These are phyloP conservation scores for Marisa cornuarietis DNA, from an alignment of 1,140 invertebrate species.

Conservation along the genomic window DNA sequence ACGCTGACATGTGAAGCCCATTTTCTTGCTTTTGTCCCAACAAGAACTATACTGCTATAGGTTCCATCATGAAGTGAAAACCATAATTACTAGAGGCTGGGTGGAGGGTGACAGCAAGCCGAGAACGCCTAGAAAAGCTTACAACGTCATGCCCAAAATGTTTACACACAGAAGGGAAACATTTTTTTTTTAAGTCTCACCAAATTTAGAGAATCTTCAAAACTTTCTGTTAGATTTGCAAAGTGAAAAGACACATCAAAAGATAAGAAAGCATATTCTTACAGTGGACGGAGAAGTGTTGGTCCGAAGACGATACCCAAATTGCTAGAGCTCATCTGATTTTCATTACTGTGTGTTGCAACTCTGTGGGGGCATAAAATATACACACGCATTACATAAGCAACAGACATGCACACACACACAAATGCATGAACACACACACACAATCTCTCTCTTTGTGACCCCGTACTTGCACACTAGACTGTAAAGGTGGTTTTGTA, in stretches of 20 bases:
- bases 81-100: background rate
- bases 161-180: too few species aligned
- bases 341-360: conserved; percentile 63
- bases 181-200: too few species aligned
- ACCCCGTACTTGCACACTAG: too few species aligned
- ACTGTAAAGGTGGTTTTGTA: too few species aligned
- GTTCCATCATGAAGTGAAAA: too few species aligned
- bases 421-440: too few species aligned
- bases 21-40: background rate
- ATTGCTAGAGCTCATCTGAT: conserved; percentile 73
- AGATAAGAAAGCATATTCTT: conserved; percentile 29
- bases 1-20: background rate
- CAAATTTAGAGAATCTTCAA: background rate
- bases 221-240: background rate
- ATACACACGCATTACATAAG: conserved; percentile 1
- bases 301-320: conserved; percentile 74
- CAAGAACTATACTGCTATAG: too few species aligned
- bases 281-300: conserved; percentile 70
- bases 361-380: conserved; percentile 51
- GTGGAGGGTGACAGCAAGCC: background rate
- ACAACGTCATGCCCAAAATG: too few species aligned
- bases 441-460: too few species aligned
- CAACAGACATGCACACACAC: too few species aligned
- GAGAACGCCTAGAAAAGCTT: too few species aligned
- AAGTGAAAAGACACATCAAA: too few species aligned